Percentiles rank a stretch among this genome's conserved stretches.
Evolutionary conservation across 2,888 invertebrate genomes (phyloP).

Genomic region (Spodoptera littoralis): DNA sequence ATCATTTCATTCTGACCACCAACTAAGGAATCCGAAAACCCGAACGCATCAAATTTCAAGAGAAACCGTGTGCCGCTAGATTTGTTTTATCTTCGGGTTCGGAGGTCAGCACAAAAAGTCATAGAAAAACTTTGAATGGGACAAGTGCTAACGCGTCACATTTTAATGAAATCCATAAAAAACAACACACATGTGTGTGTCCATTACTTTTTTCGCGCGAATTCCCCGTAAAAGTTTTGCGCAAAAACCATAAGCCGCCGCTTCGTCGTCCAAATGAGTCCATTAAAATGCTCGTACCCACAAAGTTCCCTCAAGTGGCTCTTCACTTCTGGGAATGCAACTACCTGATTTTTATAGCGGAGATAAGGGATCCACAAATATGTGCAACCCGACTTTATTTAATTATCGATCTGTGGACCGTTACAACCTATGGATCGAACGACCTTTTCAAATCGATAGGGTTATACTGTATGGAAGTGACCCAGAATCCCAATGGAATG

Average conservation of each 20-base stretch:
- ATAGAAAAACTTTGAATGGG: conserved; percentile 64
- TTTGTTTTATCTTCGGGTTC: conserved; percentile 66
- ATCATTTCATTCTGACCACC: conserved; percentile 68
- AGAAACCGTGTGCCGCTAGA: conserved; percentile 66
- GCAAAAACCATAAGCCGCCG: conserved; percentile 68
- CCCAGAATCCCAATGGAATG: conserved; percentile 71
- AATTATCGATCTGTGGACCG: conserved; percentile 71
- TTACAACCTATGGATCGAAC: conserved; percentile 61
- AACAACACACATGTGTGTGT: conserved; percentile 61
- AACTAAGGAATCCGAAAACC: conserved; percentile 63
- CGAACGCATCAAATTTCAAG: conserved; percentile 71
- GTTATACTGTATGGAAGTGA: conserved; percentile 72
- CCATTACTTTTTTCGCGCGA: conserved; percentile 48
- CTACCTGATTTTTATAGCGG: conserved; percentile 85
- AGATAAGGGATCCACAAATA: conserved; percentile 79
- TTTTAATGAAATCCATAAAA: conserved; percentile 57
- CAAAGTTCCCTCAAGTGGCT: conserved; percentile 71
- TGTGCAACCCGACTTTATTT: conserved; percentile 76
- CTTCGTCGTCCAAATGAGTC: conserved; percentile 61
- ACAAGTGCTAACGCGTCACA: conserved; percentile 62
- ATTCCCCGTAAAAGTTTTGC: conserved; percentile 65
- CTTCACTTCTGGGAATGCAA: conserved; percentile 80
- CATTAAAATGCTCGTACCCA: conserved; percentile 68
- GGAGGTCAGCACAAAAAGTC: conserved; percentile 62
- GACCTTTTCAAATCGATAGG: conserved; percentile 73